These are phyloP conservation scores for Macaria liturata DNA, from an alignment of 2,888 invertebrate species.

Conservation along the genomic window DNA sequence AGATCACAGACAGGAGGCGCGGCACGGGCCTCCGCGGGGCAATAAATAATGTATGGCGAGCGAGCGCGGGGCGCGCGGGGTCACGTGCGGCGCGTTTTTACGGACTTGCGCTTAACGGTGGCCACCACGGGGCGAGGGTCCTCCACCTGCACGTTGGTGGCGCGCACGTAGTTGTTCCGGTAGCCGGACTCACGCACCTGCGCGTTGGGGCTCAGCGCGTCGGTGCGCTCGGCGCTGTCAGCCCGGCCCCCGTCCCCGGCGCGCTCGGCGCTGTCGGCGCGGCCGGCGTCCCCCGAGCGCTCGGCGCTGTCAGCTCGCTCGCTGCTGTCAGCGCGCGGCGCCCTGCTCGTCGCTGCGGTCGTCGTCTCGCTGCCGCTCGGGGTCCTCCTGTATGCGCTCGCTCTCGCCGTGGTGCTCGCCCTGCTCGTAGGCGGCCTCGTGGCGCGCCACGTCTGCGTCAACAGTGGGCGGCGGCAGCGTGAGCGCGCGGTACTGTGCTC, in stretches of 20 bases:
- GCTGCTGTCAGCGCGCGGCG: constrained; percentile 36
- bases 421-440: constrained; percentile 49
- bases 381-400: constrained; percentile 62
- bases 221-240: constrained; percentile 36
- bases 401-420: constrained; percentile 59
- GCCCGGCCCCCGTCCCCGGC: constrained; percentile 36
- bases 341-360: constrained; percentile 48
- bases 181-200: constrained; percentile 39
- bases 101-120: constrained; percentile 37
- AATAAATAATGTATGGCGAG: constrained; percentile 76
- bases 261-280: constrained; percentile 23
- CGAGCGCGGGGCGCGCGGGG: constrained; percentile 38
- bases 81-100: constrained; percentile 25
- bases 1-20: constrained; percentile 49
- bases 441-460: constrained; percentile 60
- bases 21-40: constrained; percentile 30
- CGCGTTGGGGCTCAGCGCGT: constrained; percentile 38
- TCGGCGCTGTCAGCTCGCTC: constrained; percentile 36
- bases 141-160: constrained; percentile 63
- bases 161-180: constrained; percentile 54
- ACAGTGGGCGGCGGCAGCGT: constrained; percentile 65
- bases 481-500: constrained; percentile 59
- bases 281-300: constrained; percentile 23
- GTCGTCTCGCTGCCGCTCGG: constrained; percentile 54
- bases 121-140: constrained; percentile 48